Percentiles rank a stretch among this genome's conserved stretches.
phyloP scores from a whole-genome alignment of 2,797 vertebrate species.

The Antrozous pallidus region DNA sequence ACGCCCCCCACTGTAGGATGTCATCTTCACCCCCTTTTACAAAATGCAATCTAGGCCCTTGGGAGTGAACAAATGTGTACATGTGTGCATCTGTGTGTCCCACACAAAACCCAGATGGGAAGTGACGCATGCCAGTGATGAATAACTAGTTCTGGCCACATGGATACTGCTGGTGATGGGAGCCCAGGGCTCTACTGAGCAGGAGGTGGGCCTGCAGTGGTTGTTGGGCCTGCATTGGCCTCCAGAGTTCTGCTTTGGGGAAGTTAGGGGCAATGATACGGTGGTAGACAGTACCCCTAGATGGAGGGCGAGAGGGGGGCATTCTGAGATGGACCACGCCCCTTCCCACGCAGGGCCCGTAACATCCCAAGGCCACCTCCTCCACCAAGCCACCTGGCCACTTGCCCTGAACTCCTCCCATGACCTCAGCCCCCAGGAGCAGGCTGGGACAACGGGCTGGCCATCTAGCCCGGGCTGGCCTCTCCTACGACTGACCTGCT shows the following conservation, averaged over 20 bases:
- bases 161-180: conserved; percentile 8
- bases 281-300: background rate
- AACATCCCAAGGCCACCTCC: background rate
- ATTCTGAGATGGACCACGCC: background rate
- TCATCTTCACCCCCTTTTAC: background rate
- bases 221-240: background rate
- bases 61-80: conserved; percentile 24
- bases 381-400: background rate
- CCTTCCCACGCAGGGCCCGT: background rate
- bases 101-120: conserved; percentile 68
- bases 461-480: background rate
- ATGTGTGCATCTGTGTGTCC: conserved; percentile 52
- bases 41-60: conserved; percentile 16
- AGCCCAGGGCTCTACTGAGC: conserved; percentile 20
- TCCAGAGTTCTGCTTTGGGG: background rate
- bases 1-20: background rate
- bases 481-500: conserved; percentile 2
- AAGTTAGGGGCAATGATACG: background rate
- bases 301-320: background rate
- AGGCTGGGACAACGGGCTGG: conserved; percentile 54
- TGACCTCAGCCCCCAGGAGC: conserved; percentile 58
- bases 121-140: conserved; percentile 44
- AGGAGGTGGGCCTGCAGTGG: background rate
- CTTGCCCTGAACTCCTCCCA: conserved; percentile 56
- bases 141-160: conserved; percentile 67